Conservation (phyloP, 35 echinoderm and acorn worm species). For the Anneissia japonica region DNA sequence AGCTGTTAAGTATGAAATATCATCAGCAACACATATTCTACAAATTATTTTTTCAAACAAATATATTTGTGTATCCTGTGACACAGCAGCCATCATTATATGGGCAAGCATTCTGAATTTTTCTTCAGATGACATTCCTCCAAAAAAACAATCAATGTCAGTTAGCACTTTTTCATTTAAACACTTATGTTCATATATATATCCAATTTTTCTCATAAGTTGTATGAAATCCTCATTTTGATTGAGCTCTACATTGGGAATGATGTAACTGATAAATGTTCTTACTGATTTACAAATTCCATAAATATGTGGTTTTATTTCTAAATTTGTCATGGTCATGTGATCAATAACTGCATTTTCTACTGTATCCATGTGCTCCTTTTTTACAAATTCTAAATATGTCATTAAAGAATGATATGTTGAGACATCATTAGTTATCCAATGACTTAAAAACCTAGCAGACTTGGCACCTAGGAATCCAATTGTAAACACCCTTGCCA, state of each 20-base stretch:
- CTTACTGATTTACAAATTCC: background rate
- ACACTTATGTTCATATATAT: background rate
- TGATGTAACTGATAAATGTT: background rate
- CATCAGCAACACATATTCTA: too few species aligned
- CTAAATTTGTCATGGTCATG: background rate
- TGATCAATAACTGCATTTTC: background rate
- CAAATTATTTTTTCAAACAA: too few species aligned
- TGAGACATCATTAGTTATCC: background rate
- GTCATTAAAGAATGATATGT: background rate
- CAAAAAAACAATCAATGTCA: too few species aligned
- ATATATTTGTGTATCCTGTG: too few species aligned
- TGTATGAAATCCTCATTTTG: background rate
- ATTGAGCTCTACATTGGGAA: background rate
- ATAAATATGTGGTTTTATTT: background rate
- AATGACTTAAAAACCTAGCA: background rate
- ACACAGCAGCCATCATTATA: background rate
- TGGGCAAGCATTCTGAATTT: background rate
- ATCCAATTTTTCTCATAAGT: background rate
- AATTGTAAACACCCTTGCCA: background rate
- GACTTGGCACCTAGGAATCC: background rate
- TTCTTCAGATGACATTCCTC: background rate
- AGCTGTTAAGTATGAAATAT: too few species aligned
- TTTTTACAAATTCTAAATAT: background rate
- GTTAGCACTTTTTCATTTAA: too few species aligned
- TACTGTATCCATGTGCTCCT: background rate